phyloP scores from a whole-genome alignment of 2,113 vertebrate genomes.

The Onychostruthus taczanowskii region DNA sequence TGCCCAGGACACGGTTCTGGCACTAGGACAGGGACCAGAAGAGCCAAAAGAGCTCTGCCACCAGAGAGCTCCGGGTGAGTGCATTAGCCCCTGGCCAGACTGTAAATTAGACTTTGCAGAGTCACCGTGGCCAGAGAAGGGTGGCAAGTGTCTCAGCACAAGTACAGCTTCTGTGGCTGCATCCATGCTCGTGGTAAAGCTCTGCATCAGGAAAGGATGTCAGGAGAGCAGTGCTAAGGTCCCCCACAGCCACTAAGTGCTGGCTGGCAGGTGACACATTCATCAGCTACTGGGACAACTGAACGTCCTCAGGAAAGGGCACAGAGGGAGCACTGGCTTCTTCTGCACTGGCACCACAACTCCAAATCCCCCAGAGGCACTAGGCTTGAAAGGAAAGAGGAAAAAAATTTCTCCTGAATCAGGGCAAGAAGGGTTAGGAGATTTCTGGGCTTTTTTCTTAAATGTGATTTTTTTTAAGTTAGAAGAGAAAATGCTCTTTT shows the following conservation, averaged over 20 bases:
- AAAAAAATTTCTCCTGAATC: not conserved
- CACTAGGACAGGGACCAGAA: not conserved
- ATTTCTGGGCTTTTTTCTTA: not conserved
- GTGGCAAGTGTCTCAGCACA: not conserved
- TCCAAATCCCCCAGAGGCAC: not conserved
- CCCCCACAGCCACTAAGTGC: not conserved
- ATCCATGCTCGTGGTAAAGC: not conserved
- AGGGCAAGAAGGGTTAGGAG: not conserved
- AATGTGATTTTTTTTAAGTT: constrained; percentile 1
- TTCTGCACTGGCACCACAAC: not conserved
- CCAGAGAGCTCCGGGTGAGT: accelerated
- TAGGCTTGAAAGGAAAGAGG: not conserved
- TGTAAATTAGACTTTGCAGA: not conserved
- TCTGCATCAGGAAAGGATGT: not conserved
- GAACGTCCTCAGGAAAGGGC: not conserved
- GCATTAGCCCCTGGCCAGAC: not conserved
- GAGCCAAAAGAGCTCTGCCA: not conserved
- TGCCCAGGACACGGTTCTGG: not conserved
- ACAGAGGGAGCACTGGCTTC: not conserved
- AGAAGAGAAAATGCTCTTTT: constrained; percentile 4
- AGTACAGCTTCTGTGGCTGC: not conserved
- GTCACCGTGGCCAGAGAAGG: not conserved
- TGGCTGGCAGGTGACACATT: not conserved
- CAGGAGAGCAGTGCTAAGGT: not conserved
- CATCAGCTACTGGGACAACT: not conserved